phyloP scores from a whole-genome alignment of 35 echinoderm and acorn worm genomes.

The Anneissia japonica region DNA sequence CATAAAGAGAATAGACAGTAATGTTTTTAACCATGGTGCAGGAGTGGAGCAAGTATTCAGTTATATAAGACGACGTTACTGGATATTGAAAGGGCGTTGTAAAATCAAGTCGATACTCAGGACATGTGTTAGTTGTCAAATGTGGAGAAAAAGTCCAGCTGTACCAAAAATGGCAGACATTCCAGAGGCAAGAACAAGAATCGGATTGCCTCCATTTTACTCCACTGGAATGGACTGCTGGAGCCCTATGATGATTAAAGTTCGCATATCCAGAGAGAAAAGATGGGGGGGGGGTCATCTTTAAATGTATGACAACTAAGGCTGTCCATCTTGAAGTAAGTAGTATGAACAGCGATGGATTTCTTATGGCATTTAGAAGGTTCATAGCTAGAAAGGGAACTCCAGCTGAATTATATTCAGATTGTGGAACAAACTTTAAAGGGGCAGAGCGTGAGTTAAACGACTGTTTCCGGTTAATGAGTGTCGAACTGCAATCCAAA shows the following conservation, averaged over 20 bases:
- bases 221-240: constrained; percentile 49
- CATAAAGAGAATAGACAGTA: not conserved
- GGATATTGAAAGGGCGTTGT: constrained; percentile 26
- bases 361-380: constrained; percentile 5
- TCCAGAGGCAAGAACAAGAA: constrained; percentile 21
- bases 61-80: constrained; percentile 14
- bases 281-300: constrained; percentile 40
- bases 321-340: constrained; percentile 26
- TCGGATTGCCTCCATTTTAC: constrained; percentile 40
- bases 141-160: constrained; percentile 11
- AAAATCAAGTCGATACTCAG: not conserved
- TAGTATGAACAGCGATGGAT: constrained; percentile 11
- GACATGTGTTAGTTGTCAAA: constrained; percentile 25
- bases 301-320: constrained; percentile 41
- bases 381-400: not conserved
- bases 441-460: constrained; percentile 26
- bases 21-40: constrained; percentile 17
- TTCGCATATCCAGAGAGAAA: constrained; percentile 21
- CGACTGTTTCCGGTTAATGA: not conserved
- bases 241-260: constrained; percentile 39
- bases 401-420: constrained; percentile 8
- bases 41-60: constrained; percentile 26
- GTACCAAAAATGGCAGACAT: constrained; percentile 50
- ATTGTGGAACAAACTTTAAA: constrained; percentile 34
- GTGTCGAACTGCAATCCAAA: constrained; percentile 7